Evolutionary conservation across 2,888 invertebrate species (phyloP), one percentile per base, ranked within the genome.

Genomic region (Drosophila fungiperda): DNA sequence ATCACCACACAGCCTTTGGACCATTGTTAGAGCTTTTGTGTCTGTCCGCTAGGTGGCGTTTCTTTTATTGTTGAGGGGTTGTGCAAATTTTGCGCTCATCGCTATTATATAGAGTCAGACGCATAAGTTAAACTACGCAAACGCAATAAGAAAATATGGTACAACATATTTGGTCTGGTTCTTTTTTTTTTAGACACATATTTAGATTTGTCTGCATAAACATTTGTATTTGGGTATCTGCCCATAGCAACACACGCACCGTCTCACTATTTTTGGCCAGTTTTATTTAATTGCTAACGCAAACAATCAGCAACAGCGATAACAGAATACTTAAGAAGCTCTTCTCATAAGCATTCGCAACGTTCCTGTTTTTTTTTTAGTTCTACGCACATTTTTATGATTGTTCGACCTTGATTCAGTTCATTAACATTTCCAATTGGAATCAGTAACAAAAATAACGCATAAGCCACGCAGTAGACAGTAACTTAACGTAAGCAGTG

Each of bases 361-460:
- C 63, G 45, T 63, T 67, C 52, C 49, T 67, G 54, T 55, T 67
- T 4, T 15, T 38, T 55, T 26, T 57, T 29, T 40, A 9, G 53
- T 72, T 53, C 57, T 68, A 64, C 72, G 63, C 72, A 58, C 62
- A 54, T 26, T 29, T 54, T 68, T 60, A 68, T 69, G 52, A 61
- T 63, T 68, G 45, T 65, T 60, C 87, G 87, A 87, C 87, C 87
- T 87, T 90, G 89, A 79, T 73, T 82, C 74, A 84, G 87, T 89
- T 88, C 87, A 88, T 88, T 89, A 88, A 83, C 87, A 89, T 86
- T 88, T 81, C 12, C 53, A 53, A 57, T 76, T 66, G 54, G 52
- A 57, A 63, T 62, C 23, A 52, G 53, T 40, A 74, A 38, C 48
- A 58, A 68, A 68, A 58, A 68, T 48, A 61, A 48, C 20, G 52